phyloP scores from a whole-genome alignment of 2,113 vertebrate genomes.

The Mobula birostris region DNA sequence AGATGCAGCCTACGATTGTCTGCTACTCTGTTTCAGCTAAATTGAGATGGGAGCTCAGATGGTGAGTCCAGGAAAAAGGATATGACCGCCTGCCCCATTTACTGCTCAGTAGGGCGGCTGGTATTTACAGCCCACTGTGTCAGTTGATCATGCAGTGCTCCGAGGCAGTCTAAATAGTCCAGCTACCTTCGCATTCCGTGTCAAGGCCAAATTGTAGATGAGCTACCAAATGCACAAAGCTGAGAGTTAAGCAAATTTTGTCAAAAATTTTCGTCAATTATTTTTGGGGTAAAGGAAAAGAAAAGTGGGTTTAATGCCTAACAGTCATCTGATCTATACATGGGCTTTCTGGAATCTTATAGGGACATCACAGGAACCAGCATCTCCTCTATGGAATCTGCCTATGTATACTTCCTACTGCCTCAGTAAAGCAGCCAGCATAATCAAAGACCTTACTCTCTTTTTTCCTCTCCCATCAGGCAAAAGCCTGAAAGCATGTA shows the following conservation, averaged over 20 bases:
- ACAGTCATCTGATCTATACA: not conserved
- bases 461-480: no score
- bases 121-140: constrained; percentile 7
- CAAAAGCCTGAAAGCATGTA: no score
- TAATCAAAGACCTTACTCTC: no score
- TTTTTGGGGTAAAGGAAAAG: not conserved
- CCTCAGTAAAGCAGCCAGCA: no score
- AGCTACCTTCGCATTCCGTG: not conserved
- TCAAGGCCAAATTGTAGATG: not conserved
- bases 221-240: not conserved
- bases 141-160: not conserved
- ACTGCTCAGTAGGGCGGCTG: not conserved
- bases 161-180: not conserved
- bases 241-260: not conserved
- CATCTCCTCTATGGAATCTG: no score
- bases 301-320: not conserved
- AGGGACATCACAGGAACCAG: no score
- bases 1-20: not conserved
- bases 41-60: not conserved
- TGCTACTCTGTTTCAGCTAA: not conserved
- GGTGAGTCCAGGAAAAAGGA: constrained; percentile 7
- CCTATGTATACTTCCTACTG: no score
- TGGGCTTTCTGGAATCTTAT: no score
- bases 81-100: not conserved
- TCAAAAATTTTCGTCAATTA: not conserved